Conservation (phyloP, 1,140 invertebrate species). For the Anastrepha obliqua region DNA sequence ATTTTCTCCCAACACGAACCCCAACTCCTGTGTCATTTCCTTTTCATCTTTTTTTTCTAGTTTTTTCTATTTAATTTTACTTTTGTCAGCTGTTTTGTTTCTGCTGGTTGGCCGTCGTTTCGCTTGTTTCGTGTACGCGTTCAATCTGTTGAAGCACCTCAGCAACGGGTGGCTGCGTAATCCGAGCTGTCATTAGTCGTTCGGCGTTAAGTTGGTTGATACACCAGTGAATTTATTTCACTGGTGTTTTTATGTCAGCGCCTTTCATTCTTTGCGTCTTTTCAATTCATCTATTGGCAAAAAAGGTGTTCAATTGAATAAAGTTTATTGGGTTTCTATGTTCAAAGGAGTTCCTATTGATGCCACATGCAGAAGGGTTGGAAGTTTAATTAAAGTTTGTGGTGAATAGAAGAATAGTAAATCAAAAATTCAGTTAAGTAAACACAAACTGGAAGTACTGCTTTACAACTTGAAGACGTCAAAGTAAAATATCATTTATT, state of each 20-base stretch:
- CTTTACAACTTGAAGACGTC: too few relatives aligned
- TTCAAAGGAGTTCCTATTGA: conserved; percentile 20
- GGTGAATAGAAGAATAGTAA: conserved; percentile 28
- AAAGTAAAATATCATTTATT: too few relatives aligned
- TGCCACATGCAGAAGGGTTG: conserved; percentile 27
- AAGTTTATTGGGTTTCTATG: conserved; percentile 51
- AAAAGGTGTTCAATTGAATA: conserved; percentile 49
- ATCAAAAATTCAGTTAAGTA: not conserved
- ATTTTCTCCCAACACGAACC: conserved; percentile 7
- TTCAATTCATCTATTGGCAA: conserved; percentile 7
- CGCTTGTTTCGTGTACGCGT: not conserved
- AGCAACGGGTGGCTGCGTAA: conserved; percentile 41
- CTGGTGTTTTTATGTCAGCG: conserved; percentile 5
- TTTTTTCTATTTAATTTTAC: conserved; percentile 15
- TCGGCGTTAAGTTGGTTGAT: not conserved
- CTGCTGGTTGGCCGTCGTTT: conserved; percentile 24
- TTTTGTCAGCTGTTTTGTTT: conserved; percentile 47
- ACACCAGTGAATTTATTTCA: not conserved
- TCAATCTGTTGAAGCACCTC: conserved; percentile 34
- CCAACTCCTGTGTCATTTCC: not conserved
- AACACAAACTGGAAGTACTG: too few relatives aligned
- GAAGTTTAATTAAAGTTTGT: conserved; percentile 51
- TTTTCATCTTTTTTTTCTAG: not conserved
- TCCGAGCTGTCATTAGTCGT: conserved; percentile 41
- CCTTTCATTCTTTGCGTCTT: not conserved